These are phyloP conservation scores for Drosophila algonquin DNA, from an alignment of 2,888 invertebrate species.

Conservation along the genomic window DNA sequence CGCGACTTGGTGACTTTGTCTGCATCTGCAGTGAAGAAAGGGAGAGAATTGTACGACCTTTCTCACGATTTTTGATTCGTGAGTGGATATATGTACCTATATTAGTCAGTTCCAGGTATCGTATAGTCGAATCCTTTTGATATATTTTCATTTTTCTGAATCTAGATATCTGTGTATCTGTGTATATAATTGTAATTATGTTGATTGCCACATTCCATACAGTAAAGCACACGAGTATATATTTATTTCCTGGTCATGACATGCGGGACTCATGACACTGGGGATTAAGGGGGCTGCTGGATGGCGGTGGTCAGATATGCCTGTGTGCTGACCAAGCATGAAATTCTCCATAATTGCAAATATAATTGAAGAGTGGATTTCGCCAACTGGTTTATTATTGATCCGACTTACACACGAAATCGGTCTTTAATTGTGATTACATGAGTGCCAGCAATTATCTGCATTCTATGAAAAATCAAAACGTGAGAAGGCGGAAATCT, in stretches of 20 bases:
- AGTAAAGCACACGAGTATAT: slow-evolving; percentile 9
- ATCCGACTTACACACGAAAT: slow-evolving; percentile 33
- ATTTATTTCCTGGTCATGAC: slow-evolving; percentile 24
- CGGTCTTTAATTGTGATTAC: slow-evolving; percentile 30
- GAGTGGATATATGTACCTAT: too few relatives aligned
- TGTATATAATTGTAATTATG: slow-evolving; percentile 52
- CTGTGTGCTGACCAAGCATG: slow-evolving; percentile 44
- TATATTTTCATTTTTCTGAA: slow-evolving; percentile 7
- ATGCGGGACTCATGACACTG: slow-evolving; percentile 38
- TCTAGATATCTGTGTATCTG: background rate
- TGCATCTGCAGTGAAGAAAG: too few relatives aligned
- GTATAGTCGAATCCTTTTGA: background rate
- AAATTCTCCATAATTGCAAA: slow-evolving; percentile 55
- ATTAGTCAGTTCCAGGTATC: slow-evolving; percentile 18
- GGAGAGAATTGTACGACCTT: too few relatives aligned
- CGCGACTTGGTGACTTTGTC: too few relatives aligned
- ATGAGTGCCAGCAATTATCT: slow-evolving; percentile 18
- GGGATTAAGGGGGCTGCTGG: slow-evolving; percentile 14
- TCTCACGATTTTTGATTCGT: too few relatives aligned
- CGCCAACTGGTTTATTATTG: slow-evolving; percentile 29
- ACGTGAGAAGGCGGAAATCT: background rate
- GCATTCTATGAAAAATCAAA: slow-evolving; percentile 2
- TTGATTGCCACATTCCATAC: slow-evolving; percentile 40
- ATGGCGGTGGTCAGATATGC: slow-evolving; percentile 8
- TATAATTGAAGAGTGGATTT: slow-evolving; percentile 27